phyloP scores from a whole-genome alignment of 1,140 invertebrate genomes.

The Trichogramma pretiosum region DNA sequence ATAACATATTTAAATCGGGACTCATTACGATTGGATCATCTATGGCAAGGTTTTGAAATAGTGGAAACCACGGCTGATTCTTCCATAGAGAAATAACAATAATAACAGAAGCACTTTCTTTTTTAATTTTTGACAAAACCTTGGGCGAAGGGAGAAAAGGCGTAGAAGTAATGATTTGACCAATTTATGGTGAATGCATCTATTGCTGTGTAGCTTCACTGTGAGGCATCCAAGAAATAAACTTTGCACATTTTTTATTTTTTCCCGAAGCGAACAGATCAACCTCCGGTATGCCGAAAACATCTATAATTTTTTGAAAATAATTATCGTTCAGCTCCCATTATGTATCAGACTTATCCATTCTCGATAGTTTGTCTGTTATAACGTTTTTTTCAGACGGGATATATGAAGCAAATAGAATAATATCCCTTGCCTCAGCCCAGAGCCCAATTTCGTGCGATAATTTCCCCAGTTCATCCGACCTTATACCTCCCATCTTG shows the following conservation, averaged over 20 bases:
- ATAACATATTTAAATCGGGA: slow-evolving; percentile 1
- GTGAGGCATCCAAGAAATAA: slow-evolving; percentile 7
- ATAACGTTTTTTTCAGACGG: not conserved
- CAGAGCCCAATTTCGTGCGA: slow-evolving; percentile 5
- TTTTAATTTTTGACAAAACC: slow-evolving; percentile 10
- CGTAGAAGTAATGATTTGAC: slow-evolving; percentile 10
- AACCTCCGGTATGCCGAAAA: not conserved
- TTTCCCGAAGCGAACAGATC: slow-evolving; percentile 12
- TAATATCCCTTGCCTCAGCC: not conserved
- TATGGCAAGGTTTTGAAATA: slow-evolving; percentile 3
- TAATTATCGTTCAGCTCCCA: not conserved
- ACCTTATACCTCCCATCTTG: slow-evolving; percentile 6
- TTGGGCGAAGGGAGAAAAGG: slow-evolving; percentile 14
- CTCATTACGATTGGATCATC: slow-evolving; percentile 6
- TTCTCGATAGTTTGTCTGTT: slow-evolving; percentile 1
- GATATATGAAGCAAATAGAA: slow-evolving; percentile 2
- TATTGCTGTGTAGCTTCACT: slow-evolving; percentile 1
- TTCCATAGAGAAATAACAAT: slow-evolving; percentile 11
- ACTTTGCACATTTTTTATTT: slow-evolving; percentile 12
- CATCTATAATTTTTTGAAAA: not conserved
- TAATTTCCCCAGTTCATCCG: not conserved
- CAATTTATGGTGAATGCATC: slow-evolving; percentile 15
- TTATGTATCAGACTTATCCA: not conserved
- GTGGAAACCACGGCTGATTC: slow-evolving; percentile 11
- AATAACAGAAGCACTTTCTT: slow-evolving; percentile 7